phyloP scores from a whole-genome alignment of 2,797 vertebrate species.

The Saxicola maurus region DNA sequence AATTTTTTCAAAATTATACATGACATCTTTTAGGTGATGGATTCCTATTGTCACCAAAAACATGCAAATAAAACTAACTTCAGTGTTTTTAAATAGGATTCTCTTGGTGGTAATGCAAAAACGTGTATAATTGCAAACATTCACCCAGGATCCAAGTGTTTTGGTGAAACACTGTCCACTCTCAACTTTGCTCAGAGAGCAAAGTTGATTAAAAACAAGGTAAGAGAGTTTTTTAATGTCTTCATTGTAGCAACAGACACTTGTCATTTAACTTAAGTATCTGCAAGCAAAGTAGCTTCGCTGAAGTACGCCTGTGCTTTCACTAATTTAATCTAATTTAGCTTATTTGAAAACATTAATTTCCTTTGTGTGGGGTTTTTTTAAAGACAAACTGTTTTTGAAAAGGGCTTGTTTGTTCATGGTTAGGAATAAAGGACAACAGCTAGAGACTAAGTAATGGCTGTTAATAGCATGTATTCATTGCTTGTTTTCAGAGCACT shows the following conservation, averaged over 20 bases:
- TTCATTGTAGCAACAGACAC: not conserved
- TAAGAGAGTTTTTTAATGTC: conserved; percentile 34
- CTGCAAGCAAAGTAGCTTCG: not conserved
- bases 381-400: not conserved
- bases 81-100: conserved; percentile 79
- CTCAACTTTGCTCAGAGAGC: conserved; percentile 95
- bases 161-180: conserved; percentile 93
- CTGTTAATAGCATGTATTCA: not conserved
- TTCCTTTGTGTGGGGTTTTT: not conserved
- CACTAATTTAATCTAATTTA: not conserved
- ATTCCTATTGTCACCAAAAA: not conserved
- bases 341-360: not conserved
- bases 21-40: not conserved
- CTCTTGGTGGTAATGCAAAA: conserved; percentile 95
- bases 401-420: not conserved
- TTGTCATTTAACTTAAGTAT: not conserved
- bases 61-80: not conserved
- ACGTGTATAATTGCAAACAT: conserved; percentile 96
- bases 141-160: conserved; percentile 92
- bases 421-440: not conserved
- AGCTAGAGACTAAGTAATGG: not conserved
- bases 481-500: not conserved
- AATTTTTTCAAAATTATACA: not conserved
- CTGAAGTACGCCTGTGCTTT: not conserved
- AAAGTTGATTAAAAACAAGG: conserved; percentile 97